phyloP scores from a whole-genome alignment of 1,140 invertebrate genomes.

The Ips typographus region DNA sequence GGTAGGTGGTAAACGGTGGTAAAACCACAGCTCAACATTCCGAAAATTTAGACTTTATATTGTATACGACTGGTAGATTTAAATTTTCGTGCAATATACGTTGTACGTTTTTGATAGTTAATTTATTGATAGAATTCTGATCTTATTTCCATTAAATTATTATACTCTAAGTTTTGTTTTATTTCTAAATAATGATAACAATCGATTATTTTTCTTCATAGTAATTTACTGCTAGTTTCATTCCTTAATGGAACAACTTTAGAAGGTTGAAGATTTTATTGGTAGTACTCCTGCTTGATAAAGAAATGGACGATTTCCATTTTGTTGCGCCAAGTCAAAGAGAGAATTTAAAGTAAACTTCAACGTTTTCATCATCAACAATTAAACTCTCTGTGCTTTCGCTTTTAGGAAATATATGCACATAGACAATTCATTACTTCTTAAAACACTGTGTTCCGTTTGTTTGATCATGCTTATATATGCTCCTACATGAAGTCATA shows the following conservation, averaged over 20 bases:
- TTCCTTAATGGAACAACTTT: not conserved
- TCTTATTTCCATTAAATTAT: conserved; percentile 47
- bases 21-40: conserved; percentile 39
- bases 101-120: conserved; percentile 41
- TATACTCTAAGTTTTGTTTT: conserved; percentile 18
- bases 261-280: not conserved
- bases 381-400: not conserved
- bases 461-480: not conserved
- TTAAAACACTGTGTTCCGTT: not conserved
- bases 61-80: conserved; percentile 47
- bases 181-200: not conserved
- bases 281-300: not conserved
- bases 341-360: too few relatives aligned
- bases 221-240: not conserved
- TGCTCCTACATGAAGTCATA: not conserved
- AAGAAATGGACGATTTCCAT: not conserved
- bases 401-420: not conserved
- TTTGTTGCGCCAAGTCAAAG: too few relatives aligned
- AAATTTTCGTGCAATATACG: conserved; percentile 46
- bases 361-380: too few relatives aligned
- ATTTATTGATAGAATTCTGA: conserved; percentile 43
- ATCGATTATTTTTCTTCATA: not conserved
- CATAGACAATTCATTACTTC: not conserved
- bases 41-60: conserved; percentile 44
- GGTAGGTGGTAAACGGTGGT: conserved; percentile 20